These are phyloP conservation scores for Corynorhinus townsendii DNA, from an alignment of 2,113 vertebrate species.

Conservation along the genomic window DNA sequence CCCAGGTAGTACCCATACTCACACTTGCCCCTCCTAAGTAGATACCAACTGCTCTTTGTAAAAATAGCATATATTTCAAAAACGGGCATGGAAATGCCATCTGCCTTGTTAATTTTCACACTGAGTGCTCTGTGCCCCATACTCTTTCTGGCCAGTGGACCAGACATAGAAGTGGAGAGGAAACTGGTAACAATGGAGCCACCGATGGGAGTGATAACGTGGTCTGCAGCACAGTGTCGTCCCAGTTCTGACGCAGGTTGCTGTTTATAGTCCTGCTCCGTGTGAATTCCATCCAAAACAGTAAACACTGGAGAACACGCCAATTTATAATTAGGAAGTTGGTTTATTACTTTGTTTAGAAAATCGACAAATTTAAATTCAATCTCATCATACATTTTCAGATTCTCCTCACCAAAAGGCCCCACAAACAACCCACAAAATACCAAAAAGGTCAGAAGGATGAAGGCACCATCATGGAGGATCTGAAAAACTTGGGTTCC, in stretches of 20 bases:
- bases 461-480: not conserved
- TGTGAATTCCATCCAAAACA: not conserved
- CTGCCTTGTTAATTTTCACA: not conserved
- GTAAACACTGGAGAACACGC: not conserved
- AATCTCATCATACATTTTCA: not conserved
- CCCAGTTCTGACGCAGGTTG: not conserved
- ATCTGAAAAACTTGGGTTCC: not conserved
- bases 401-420: not conserved
- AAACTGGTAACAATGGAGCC: slow-evolving; percentile 5
- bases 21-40: not conserved
- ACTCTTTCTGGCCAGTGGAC: not conserved
- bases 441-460: fast-evolving
- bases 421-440: not conserved
- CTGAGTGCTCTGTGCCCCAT: not conserved
- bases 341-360: not conserved
- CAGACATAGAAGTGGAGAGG: not conserved
- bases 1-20: not conserved
- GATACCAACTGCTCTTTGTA: not conserved
- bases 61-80: not conserved
- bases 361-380: too few relatives aligned
- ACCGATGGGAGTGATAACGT: not conserved
- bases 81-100: fast-evolving
- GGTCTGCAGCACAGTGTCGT: not conserved
- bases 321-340: not conserved
- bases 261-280: not conserved